Evolutionary conservation across 92 coral and sea anemone genomes (phyloP), one percentile per base, ranked within the genome.

Genomic region (Epizoanthus fatuus): DNA sequence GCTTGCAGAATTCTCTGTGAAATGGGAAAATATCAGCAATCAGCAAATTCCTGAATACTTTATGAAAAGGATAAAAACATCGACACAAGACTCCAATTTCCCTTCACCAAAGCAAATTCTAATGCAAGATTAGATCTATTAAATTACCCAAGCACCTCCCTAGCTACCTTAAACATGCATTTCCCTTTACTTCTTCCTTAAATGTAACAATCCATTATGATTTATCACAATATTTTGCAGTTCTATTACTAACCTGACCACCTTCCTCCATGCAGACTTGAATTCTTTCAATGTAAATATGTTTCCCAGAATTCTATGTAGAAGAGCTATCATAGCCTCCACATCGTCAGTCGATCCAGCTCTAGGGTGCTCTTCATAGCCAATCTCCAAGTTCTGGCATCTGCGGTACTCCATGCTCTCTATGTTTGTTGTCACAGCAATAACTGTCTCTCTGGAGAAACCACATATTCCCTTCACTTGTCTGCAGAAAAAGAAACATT

Each of bases 401-500:
- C 95, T 80, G 4, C 89, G 75, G 73, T 55, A 72, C 53, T 93
- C 96, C 77, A 93, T 42, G 39, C 96, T 93, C 32, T 93, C 91
- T 9, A 93, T 89, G 79, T 93, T 93, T 4, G 93, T 86, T 10
- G 93, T 93, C 4, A 93, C 86, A 44, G 96, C 96, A 38, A 93
- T 86, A 1, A 90, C 91, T 5, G 90, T 89, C 54, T 86, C 93
- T 62, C 95, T 84, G 17, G 93, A 92, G 54, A 92, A 92, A 3
- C 95, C 92, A 76, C 91, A 92, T 64, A 92, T 74, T 0, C 84
- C 93, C 57, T 89, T 80, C 37, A 89, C 88, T 13, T 93, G 91
- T 70, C 93, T 92, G 65, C 17, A 75, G 45, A 39, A 57, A 22
- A 32, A 55, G 37, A 57, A 11, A 11, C 7, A 35, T 62, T 14